Evolutionary conservation across 2,797 vertebrate species (phyloP).

Genomic region (Aeoliscus strigatus): DNA sequence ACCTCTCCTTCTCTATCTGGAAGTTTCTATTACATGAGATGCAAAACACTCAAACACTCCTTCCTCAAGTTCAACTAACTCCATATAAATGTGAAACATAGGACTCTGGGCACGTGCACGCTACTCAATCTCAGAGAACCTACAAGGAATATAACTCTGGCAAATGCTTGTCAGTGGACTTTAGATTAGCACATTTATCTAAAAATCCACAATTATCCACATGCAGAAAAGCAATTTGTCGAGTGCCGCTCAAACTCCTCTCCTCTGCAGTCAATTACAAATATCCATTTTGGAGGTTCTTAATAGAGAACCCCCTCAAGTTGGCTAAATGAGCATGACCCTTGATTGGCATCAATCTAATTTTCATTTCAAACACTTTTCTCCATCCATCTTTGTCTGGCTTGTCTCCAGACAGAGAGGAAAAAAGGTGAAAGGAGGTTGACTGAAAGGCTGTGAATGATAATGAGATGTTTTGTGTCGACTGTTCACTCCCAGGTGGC

Average conservation of each 20-base stretch:
- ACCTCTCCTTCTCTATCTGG: conserved; percentile 1
- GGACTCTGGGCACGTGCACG: too few species aligned
- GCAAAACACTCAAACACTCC: too few species aligned
- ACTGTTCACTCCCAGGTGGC: conserved; percentile 7
- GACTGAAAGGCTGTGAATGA: conserved; percentile 16
- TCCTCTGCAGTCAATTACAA: conserved; percentile 43
- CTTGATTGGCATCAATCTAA: conserved; percentile 22
- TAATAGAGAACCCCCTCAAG: too few species aligned
- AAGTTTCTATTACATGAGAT: too few species aligned
- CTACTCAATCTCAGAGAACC: conserved; percentile 19
- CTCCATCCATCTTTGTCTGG: conserved; percentile 14
- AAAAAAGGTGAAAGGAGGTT: neutral
- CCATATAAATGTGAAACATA: too few species aligned
- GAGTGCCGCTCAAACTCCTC: conserved; percentile 23
- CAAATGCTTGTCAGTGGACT: conserved; percentile 15
- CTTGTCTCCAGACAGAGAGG: conserved; percentile 11
- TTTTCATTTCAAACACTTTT: conserved; percentile 23
- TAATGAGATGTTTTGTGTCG: conserved; percentile 22
- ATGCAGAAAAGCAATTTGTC: conserved; percentile 19
- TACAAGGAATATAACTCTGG: conserved; percentile 30
- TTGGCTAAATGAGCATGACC: conserved; percentile 22
- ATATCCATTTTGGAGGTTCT: conserved; percentile 22
- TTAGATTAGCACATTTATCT: conserved; percentile 42
- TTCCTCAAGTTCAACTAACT: too few species aligned
- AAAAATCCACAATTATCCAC: conserved; percentile 11